phyloP scores from a whole-genome alignment of 2,888 invertebrate genomes.

The Muscina levida region DNA sequence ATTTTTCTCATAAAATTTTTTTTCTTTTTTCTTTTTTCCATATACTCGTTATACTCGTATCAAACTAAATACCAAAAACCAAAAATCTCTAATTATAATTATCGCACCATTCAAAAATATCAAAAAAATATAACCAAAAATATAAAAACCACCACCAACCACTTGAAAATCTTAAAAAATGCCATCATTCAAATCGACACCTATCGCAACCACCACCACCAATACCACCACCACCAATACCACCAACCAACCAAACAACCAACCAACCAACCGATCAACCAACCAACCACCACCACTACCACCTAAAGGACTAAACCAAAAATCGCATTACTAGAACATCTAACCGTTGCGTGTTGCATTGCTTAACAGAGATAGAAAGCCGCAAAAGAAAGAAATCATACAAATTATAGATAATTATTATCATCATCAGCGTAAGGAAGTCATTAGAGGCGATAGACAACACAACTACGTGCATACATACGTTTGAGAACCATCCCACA shows the following conservation, averaged over 20 bases:
- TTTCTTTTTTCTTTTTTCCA: constrained; percentile 78
- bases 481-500: constrained; percentile 44
- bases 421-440: constrained; percentile 61
- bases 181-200: constrained; percentile 63
- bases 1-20: constrained; percentile 78
- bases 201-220: constrained; percentile 69
- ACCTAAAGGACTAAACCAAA: constrained; percentile 63
- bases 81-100: constrained; percentile 63
- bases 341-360: constrained; percentile 70
- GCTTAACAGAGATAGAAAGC: constrained; percentile 68
- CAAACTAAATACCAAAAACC: constrained; percentile 71
- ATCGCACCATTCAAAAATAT: constrained; percentile 66
- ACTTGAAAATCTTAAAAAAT: constrained; percentile 47
- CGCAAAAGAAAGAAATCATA: constrained; percentile 68
- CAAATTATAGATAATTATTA: constrained; percentile 64
- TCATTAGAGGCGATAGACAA: constrained; percentile 56
- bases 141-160: constrained; percentile 67
- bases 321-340: constrained; percentile 68
- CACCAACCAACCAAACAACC: constrained; percentile 55
- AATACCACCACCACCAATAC: constrained; percentile 68
- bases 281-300: constrained; percentile 70
- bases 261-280: constrained; percentile 66
- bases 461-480: no score
- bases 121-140: constrained; percentile 57
- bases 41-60: constrained; percentile 69